Conservation (phyloP, 1,140 invertebrate species). For the Eupristina koningsbergeri region DNA sequence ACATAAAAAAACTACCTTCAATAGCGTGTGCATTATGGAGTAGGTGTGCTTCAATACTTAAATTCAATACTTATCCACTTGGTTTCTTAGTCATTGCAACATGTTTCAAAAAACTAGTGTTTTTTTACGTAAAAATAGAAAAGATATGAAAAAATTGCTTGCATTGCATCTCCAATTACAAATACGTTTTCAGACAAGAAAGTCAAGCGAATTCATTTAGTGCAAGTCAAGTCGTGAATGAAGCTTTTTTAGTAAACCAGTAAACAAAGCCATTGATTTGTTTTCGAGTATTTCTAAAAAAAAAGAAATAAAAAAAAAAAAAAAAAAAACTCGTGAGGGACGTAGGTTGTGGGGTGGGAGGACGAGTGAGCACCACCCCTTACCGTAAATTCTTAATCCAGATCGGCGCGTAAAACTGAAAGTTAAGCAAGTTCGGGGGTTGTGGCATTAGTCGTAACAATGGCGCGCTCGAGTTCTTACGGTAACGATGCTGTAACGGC, state of each 20-base stretch:
- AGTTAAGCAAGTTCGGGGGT: constrained; percentile 68
- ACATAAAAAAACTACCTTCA: no score
- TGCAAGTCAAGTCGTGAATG: neutral
- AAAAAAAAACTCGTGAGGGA: no score
- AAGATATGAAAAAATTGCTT: no score
- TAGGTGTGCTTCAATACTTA: no score
- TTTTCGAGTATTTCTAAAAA: neutral
- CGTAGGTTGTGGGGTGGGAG: neutral
- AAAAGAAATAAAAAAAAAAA: no score
- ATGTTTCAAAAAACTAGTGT: no score
- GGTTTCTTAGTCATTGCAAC: no score
- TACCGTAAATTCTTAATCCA: constrained; percentile 74
- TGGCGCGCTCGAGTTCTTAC: constrained; percentile 70
- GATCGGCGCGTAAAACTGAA: constrained; percentile 73
- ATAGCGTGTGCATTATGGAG: no score
- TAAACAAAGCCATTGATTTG: neutral
- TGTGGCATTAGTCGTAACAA: constrained; percentile 71
- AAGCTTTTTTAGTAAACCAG: no score
- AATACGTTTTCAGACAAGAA: neutral
- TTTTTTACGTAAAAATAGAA: no score
- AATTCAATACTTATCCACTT: no score
- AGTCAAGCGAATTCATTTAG: neutral
- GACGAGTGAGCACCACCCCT: constrained; percentile 58
- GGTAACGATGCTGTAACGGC: constrained; percentile 74
- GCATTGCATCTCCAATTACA: no score